Percentiles rank a stretch among this genome's conserved stretches.
Evolutionary conservation across 2,797 vertebrate genomes (phyloP).

Genomic region (Gymnopithys bicolor): DNA sequence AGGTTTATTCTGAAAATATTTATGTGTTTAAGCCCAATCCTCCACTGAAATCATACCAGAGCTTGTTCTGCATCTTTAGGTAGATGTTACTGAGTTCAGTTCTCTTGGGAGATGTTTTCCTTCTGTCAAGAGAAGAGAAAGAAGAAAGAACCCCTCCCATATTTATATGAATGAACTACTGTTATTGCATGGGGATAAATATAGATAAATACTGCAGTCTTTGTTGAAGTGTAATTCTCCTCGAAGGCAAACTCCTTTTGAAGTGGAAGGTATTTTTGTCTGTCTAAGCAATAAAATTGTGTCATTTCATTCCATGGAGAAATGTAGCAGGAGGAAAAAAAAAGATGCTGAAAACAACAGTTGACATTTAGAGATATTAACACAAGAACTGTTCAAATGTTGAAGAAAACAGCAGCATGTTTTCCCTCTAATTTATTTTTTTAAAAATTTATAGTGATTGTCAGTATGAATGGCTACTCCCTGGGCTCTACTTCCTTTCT

Average conservation of each 20-base stretch:
- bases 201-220: constrained; percentile 35
- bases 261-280: constrained; percentile 65
- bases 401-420: background rate
- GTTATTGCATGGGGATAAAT: constrained; percentile 32
- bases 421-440: background rate
- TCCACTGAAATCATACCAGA: background rate
- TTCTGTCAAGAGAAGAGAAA: background rate
- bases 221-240: constrained; percentile 61
- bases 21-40: background rate
- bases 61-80: background rate
- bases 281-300: constrained; percentile 59
- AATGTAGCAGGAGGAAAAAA: constrained; percentile 24
- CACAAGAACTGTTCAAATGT: background rate
- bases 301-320: constrained; percentile 46
- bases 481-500: constrained; percentile 1
- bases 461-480: constrained; percentile 45
- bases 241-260: constrained; percentile 58
- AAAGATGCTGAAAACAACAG: constrained; percentile 17
- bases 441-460: constrained; percentile 17
- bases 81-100: background rate
- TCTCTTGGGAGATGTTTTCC: background rate
- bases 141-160: background rate
- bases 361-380: constrained; percentile 16
- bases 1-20: background rate
- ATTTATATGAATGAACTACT: constrained; percentile 40